Evolutionary conservation across 23 tunicate genomes (phyloP).

Genomic region (Trididemnum clinides): DNA sequence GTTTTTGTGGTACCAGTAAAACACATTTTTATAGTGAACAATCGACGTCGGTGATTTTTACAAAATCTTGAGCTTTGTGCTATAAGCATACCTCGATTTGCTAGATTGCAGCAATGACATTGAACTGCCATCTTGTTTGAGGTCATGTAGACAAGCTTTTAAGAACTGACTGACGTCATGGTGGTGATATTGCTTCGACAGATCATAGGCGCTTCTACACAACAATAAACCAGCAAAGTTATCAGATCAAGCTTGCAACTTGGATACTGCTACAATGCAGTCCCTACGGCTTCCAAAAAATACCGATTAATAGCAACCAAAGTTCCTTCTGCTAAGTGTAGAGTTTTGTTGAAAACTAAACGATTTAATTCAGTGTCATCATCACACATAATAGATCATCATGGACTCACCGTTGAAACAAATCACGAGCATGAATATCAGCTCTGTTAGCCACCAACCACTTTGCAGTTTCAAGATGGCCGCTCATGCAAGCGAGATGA

Average conservation of each 20-base stretch:
- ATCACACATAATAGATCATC: no score
- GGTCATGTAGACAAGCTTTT: not conserved
- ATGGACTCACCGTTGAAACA: constrained; percentile 47
- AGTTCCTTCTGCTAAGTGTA: no score
- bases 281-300: no score
- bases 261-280: no score
- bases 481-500: constrained; percentile 73
- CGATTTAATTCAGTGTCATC: no score
- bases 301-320: no score
- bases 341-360: no score
- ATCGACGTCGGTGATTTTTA: no score
- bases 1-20: no score
- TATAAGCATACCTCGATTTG: constrained; percentile 45
- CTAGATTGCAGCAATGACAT: constrained; percentile 26
- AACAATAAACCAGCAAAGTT: not conserved
- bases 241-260: no score
- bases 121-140: constrained; percentile 11
- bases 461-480: constrained; percentile 57
- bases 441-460: constrained; percentile 75
- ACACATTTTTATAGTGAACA: no score
- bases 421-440: constrained; percentile 33
- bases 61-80: no score
- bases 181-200: constrained; percentile 81
- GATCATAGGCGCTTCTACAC: constrained; percentile 54
- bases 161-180: constrained; percentile 53